These are phyloP conservation scores for Phyllopteryx taeniolatus DNA, from an alignment of 2,113 vertebrate genomes.

Conservation along the genomic window DNA sequence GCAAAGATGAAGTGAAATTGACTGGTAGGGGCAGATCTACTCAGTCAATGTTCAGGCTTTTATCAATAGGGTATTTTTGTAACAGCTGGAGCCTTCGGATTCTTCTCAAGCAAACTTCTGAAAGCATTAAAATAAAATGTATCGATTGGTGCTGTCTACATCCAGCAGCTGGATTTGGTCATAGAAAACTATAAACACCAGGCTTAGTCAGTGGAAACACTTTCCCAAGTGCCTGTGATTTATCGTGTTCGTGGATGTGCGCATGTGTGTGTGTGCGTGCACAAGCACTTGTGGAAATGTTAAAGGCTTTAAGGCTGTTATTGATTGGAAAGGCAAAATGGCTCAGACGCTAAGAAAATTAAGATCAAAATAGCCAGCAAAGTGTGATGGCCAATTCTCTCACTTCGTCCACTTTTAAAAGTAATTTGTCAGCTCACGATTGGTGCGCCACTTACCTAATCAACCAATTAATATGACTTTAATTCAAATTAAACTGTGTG, in stretches of 20 bases:
- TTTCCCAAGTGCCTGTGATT: slow-evolving; percentile 59
- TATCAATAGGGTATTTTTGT: neutral
- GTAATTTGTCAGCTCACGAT: neutral
- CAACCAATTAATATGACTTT: slow-evolving; percentile 20
- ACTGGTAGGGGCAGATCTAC: neutral
- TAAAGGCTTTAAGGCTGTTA: neutral
- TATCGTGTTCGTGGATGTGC: slow-evolving; percentile 38
- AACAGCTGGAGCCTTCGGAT: slow-evolving; percentile 14
- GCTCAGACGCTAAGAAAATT: neutral
- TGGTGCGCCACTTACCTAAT: slow-evolving; percentile 5
- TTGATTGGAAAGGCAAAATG: slow-evolving; percentile 8
- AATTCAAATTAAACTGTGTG: neutral
- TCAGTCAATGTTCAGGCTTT: neutral
- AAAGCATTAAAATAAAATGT: slow-evolving; percentile 51
- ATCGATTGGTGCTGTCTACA: slow-evolving; percentile 59
- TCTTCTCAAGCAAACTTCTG: slow-evolving; percentile 48
- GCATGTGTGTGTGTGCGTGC: neutral
- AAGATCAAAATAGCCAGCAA: neutral
- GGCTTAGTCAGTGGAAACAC: slow-evolving; percentile 50
- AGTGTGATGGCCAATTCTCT: slow-evolving; percentile 3
- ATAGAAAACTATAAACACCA: slow-evolving; percentile 63
- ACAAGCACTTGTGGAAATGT: slow-evolving; percentile 53
- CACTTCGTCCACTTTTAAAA: slow-evolving; percentile 8
- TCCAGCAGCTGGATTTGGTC: slow-evolving; percentile 66
- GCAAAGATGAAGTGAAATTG: neutral